Base-by-base conservation (phyloP, 2,888 invertebrate genomes). In the Cataglyphis albicans region DNA sequence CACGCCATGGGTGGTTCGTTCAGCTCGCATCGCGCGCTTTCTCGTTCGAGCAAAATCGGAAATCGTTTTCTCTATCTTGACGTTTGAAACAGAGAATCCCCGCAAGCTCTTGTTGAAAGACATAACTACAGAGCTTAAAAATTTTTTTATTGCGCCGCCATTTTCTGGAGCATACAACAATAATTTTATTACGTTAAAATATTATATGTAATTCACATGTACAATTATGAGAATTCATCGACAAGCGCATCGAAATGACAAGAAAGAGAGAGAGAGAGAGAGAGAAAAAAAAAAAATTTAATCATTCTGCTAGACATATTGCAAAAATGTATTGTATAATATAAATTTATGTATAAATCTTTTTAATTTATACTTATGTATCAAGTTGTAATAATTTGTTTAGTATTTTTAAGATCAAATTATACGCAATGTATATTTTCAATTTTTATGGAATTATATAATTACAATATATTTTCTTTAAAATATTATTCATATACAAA, bases 1-100 rank as follows among this genome's bases (percentile, higher is more conserved):
- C 72, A 81, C 92, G 89, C 92, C 87, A 92, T 92, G 92, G 92
- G 92, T 92, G 92, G 92, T 84, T 87, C 82, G 41, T 76, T 68
- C 70, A 68, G 72, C 72, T 75, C 59, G 81, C 84, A 72, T 65
- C 73, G n/a, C 63, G 52, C 41, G 41, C 52, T 61, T 55, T 64
- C 72, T 55, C 52, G 35, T 63, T 73, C 48, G n/a, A 38, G 44
- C 38, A 52, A 29, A 85, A 82, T 21, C 84, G 87, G 83, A 89
- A 87, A 89, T 87, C 83, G 81, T 63, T 81, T 81, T 81, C n/a
- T 63, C 81, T 63, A 38, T 38, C 21, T 63, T 29, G 63, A 18
- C 10, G 38, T 48, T 63, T 76, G 63, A 74, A 61, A 44, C 61
- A 73, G 48, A 25, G 35, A 48, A 41, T 63, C 52, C 15, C n/a